Conservation (phyloP, 2,888 invertebrate genomes). For the Netelia melanura region DNA sequence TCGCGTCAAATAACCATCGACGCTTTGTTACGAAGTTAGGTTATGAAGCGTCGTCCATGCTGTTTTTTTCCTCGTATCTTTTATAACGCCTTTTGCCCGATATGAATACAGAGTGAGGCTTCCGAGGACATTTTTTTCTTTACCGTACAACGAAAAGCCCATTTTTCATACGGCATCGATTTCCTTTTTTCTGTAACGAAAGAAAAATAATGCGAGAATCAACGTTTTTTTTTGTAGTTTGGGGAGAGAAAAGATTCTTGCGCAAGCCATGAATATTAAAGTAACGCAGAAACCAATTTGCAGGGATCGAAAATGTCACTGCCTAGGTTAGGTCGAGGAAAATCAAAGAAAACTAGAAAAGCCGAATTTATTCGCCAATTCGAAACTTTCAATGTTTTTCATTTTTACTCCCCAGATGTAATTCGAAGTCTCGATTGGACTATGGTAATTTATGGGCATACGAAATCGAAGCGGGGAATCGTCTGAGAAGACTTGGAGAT, state of each 20-base stretch:
- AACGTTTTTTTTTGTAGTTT: background rate
- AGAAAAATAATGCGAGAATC: background rate
- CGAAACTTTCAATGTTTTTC: conserved; percentile 3
- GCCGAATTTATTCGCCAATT: conserved; percentile 21
- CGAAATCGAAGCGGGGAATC: conserved; percentile 30
- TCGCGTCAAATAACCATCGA: background rate
- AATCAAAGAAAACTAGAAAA: conserved; percentile 10
- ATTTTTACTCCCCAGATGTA: conserved; percentile 2
- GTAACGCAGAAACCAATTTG: background rate
- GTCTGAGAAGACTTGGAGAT: background rate
- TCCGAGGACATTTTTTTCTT: background rate
- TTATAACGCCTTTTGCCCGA: background rate
- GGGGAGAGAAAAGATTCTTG: background rate
- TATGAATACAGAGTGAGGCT: background rate
- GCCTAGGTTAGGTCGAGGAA: conserved; percentile 1
- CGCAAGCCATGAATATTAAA: background rate
- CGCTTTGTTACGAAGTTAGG: background rate
- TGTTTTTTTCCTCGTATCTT: background rate
- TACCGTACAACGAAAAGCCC: background rate
- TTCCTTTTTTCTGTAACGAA: background rate
- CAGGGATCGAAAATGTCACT: background rate
- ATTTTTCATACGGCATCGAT: background rate
- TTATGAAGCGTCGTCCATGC: background rate
- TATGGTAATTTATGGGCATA: conserved; percentile 48
- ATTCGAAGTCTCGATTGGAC: conserved; percentile 34